These are phyloP conservation scores for Nebria salina DNA, from an alignment of 2,888 invertebrate genomes.

Conservation along the genomic window DNA sequence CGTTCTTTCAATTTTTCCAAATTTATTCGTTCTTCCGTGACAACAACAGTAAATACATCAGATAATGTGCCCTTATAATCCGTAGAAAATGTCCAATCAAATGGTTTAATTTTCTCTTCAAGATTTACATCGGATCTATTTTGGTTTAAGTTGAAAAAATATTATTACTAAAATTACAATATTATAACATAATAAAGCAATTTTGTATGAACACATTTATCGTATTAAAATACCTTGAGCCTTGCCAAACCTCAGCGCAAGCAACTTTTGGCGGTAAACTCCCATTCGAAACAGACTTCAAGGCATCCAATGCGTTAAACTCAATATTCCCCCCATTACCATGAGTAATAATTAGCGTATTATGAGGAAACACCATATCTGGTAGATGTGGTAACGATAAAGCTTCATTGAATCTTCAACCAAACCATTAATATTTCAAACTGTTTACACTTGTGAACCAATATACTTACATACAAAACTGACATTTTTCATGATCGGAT, in stretches of 20 bases:
- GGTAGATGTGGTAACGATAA: constrained; percentile 91
- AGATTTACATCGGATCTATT: constrained; percentile 73
- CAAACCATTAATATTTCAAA: constrained; percentile 14
- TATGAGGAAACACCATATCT: constrained; percentile 98
- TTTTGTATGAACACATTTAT: too few species aligned
- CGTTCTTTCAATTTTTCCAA: constrained; percentile 86
- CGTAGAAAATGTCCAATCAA: constrained; percentile 98
- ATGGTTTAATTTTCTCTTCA: constrained; percentile 83
- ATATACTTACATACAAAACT: constrained; percentile 68
- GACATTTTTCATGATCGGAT: constrained; percentile 64
- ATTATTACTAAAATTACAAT: constrained; percentile 22
- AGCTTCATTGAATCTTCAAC: constrained; percentile 75
- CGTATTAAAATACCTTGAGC: constrained; percentile 73
- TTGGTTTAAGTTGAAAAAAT: neutral
- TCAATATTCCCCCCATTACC: constrained; percentile 74
- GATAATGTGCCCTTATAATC: constrained; percentile 86
- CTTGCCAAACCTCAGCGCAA: constrained; percentile 91
- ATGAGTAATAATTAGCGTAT: constrained; percentile 78
- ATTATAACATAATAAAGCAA: neutral
- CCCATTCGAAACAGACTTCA: constrained; percentile 80
- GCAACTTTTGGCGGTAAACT: constrained; percentile 84
- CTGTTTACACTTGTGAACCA: neutral
- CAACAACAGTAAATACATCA: constrained; percentile 68
- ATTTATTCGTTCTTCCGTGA: constrained; percentile 82
- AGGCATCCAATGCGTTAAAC: constrained; percentile 92